A percentile compares a stretch with the other conserved stretches of the same genome.
phyloP scores from a whole-genome alignment of 2,888 invertebrate genomes.

The Micoletzkya japonica region DNA sequence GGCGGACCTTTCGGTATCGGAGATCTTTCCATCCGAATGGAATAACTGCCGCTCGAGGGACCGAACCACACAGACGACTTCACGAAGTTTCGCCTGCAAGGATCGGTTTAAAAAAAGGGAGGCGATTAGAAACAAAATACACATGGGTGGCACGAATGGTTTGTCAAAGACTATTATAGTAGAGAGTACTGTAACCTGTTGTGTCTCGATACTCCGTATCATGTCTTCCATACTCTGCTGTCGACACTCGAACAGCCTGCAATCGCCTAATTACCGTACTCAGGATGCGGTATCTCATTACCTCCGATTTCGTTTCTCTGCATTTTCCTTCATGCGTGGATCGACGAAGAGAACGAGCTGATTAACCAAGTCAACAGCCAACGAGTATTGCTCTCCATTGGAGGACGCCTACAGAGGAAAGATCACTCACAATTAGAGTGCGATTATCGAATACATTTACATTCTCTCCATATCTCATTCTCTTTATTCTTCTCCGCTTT shows the following conservation, averaged over 20 bases:
- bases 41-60: conserved; percentile 74
- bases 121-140: too few relatives aligned
- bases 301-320: conserved; percentile 70
- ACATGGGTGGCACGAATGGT: too few relatives aligned
- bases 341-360: conserved; percentile 94
- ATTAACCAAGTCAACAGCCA: conserved; percentile 96
- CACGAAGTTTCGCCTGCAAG: conserved; percentile 64
- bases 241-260: conserved; percentile 21
- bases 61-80: conserved; percentile 77
- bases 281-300: too few relatives aligned
- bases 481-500: too few relatives aligned
- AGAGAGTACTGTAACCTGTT: too few relatives aligned
- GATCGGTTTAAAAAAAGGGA: background rate
- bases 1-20: conserved; percentile 2
- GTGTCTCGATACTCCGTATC: conserved; percentile 33
- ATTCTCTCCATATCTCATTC: too few relatives aligned
- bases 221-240: conserved; percentile 31
- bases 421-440: too few relatives aligned
- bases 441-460: too few relatives aligned
- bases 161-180: too few relatives aligned
- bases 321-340: conserved; percentile 78
- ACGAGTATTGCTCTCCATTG: conserved; percentile 74
- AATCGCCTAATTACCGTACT: conserved; percentile 81
- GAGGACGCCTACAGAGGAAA: conserved; percentile 29
- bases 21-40: conserved; percentile 69